These are phyloP conservation scores for Platycercus adscitus DNA, from an alignment of 2,113 vertebrate genomes.

Conservation along the genomic window DNA sequence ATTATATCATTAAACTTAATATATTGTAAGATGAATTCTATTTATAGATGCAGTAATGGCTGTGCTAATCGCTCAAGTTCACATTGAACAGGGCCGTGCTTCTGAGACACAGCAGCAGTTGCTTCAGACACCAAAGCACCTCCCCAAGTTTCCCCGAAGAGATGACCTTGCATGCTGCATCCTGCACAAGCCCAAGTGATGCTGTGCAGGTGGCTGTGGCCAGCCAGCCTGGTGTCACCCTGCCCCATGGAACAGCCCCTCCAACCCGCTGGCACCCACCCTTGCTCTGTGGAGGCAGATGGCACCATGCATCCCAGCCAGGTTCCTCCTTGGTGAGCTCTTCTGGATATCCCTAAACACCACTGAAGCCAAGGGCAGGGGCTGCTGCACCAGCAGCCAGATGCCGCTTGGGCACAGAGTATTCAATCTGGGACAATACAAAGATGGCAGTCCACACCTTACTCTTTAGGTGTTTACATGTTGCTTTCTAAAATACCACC, in stretches of 20 bases:
- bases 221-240: neutral
- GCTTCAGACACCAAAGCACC: neutral
- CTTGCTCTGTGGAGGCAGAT: neutral
- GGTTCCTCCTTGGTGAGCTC: neutral
- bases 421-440: neutral
- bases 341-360: neutral
- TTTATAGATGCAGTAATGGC: slow-evolving; percentile 53
- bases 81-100: neutral
- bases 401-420: neutral
- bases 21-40: slow-evolving; percentile 57
- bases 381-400: neutral
- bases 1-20: slow-evolving; percentile 68
- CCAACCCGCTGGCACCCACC: accelerated
- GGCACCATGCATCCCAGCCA: accelerated
- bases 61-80: slow-evolving; percentile 49
- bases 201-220: neutral
- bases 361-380: neutral
- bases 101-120: neutral
- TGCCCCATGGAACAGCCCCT: neutral
- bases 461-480: neutral
- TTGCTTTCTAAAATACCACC: neutral
- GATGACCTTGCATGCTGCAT: neutral
- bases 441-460: neutral
- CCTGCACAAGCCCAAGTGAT: neutral
- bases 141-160: neutral